Conservation (phyloP, 2,888 invertebrate species). For the Oscheius myriophilus region DNA sequence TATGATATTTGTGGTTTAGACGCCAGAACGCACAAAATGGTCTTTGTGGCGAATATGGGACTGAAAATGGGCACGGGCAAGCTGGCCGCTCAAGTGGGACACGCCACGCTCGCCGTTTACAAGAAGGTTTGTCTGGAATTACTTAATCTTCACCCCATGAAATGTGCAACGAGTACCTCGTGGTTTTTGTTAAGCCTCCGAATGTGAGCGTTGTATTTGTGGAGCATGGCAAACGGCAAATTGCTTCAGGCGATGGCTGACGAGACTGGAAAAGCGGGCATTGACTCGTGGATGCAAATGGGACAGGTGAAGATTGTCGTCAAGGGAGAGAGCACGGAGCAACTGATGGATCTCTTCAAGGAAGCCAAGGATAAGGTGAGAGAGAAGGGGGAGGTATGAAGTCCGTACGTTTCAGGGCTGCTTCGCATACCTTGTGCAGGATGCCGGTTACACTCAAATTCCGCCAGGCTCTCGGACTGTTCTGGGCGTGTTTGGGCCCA, state of each 20-base stretch:
- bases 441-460: slow-evolving; percentile 75
- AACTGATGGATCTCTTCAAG: slow-evolving; percentile 73
- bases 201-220: too few species aligned
- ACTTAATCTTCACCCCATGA: too few species aligned
- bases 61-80: slow-evolving; percentile 79
- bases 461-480: slow-evolving; percentile 73
- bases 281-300: slow-evolving; percentile 41
- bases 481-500: slow-evolving; percentile 73
- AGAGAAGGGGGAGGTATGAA: not conserved
- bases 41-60: slow-evolving; percentile 77
- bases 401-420: slow-evolving; percentile 61
- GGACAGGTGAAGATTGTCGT: slow-evolving; percentile 65
- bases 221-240: not conserved
- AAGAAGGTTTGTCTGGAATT: slow-evolving; percentile 70
- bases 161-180: not conserved
- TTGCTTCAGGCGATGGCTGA: slow-evolving; percentile 40
- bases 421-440: slow-evolving; percentile 74
- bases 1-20: slow-evolving; percentile 18
- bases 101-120: slow-evolving; percentile 77
- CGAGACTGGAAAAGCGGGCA: slow-evolving; percentile 40
- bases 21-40: slow-evolving; percentile 76
- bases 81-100: slow-evolving; percentile 76
- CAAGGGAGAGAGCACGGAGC: slow-evolving; percentile 72
- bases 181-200: too few species aligned
- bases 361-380: slow-evolving; percentile 70